Conservation (phyloP, 2,797 vertebrate species). For the Poecile montanus region DNA sequence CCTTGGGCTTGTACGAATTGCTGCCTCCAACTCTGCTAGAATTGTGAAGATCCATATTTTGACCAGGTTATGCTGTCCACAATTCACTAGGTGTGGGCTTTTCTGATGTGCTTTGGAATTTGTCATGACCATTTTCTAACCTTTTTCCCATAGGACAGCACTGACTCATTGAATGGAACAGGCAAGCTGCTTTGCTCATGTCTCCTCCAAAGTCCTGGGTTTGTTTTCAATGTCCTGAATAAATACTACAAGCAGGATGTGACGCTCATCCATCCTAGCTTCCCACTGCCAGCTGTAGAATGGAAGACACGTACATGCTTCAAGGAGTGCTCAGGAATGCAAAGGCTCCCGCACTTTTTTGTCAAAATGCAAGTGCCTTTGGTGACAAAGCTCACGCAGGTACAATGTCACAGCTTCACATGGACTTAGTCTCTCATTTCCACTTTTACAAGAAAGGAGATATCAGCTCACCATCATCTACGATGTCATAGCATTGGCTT, state of each 20-base stretch:
- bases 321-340: neutral
- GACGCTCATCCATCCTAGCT: neutral
- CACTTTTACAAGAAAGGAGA: neutral
- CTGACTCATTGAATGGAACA: neutral
- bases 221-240: neutral
- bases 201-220: neutral
- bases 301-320: accelerated
- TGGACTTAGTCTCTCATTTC: neutral
- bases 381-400: neutral
- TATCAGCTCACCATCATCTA: neutral
- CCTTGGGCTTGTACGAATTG: neutral
- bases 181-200: neutral
- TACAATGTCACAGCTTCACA: neutral
- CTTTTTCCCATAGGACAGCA: neutral
- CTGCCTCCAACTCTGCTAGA: neutral
- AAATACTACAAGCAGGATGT: neutral
- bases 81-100: neutral
- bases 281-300: neutral
- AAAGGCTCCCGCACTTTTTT: neutral
- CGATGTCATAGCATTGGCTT: neutral
- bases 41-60: neutral
- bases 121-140: neutral
- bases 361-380: neutral
- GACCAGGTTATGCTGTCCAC: neutral
- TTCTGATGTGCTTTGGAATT: neutral